Evolutionary conservation across 2,113 vertebrate genomes (phyloP).

Genomic region (Onychostoma macrolepis): DNA sequence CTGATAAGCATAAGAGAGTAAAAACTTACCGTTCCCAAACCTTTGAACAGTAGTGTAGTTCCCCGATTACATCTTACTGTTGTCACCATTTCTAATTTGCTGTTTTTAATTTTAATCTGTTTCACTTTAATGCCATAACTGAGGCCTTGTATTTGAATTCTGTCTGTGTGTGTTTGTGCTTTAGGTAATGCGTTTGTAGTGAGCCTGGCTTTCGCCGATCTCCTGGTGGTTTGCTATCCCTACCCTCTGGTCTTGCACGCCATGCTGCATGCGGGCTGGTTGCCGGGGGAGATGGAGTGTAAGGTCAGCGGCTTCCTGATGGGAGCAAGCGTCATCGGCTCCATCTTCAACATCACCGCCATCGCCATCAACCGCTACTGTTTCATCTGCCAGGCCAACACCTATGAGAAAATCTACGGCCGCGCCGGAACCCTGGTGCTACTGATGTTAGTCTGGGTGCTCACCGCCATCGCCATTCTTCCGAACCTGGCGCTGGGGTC

Average conservation of each 20-base stretch:
- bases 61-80: no score
- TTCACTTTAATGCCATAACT: background rate
- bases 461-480: slow-evolving; percentile 77
- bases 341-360: slow-evolving; percentile 85
- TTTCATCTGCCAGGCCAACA: slow-evolving; percentile 80
- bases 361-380: slow-evolving; percentile 84
- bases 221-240: slow-evolving; percentile 83
- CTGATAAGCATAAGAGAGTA: no score
- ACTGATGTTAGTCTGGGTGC: slow-evolving; percentile 76
- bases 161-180: slow-evolving; percentile 28
- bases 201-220: slow-evolving; percentile 82
- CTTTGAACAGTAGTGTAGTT: no score
- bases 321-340: slow-evolving; percentile 83
- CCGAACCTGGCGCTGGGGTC: slow-evolving; percentile 83
- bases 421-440: slow-evolving; percentile 73
- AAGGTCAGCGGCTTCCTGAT: slow-evolving; percentile 84
- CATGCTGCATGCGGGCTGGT: slow-evolving; percentile 82
- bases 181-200: slow-evolving; percentile 84
- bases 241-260: slow-evolving; percentile 81
- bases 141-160: background rate
- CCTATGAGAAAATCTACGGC: slow-evolving; percentile 77
- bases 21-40: no score
- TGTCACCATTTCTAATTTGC: background rate
- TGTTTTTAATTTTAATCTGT: no score
- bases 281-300: slow-evolving; percentile 77